Percentiles rank a stretch among this genome's conserved stretches.
Conservation (phyloP, 2,888 invertebrate species). For the Dolichomitus sp. region DNA sequence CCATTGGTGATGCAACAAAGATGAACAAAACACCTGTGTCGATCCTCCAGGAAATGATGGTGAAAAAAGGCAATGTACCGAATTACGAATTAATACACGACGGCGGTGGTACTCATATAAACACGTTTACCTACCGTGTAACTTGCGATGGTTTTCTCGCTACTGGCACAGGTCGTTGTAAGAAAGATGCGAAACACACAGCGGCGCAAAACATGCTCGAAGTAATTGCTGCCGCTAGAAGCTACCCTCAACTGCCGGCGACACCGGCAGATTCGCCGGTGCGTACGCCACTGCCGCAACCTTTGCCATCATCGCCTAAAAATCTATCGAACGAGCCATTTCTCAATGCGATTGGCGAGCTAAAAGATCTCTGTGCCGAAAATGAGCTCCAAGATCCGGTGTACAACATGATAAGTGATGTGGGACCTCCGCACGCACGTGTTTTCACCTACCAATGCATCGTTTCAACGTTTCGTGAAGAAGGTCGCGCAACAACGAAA, state of each 20-base stretch:
- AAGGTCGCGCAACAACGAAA: constrained; percentile 89
- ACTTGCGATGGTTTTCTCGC: constrained; percentile 79
- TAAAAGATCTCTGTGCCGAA: constrained; percentile 82
- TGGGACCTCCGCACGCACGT: constrained; percentile 90
- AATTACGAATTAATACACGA: constrained; percentile 87
- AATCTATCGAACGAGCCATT: constrained; percentile 76
- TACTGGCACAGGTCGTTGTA: constrained; percentile 83
- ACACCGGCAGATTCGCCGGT: constrained; percentile 78
- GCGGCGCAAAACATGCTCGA: constrained; percentile 84
- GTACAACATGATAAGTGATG: constrained; percentile 88
- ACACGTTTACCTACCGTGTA: constrained; percentile 84
- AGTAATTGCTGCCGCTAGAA: constrained; percentile 77
- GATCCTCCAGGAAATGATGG: constrained; percentile 90
- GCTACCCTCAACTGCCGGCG: constrained; percentile 78
- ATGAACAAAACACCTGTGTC: constrained; percentile 89
- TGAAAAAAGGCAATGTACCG: constrained; percentile 87
- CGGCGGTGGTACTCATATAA: constrained; percentile 83
- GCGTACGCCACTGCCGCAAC: constrained; percentile 73
- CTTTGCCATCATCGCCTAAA: constrained; percentile 70
- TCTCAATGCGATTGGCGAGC: constrained; percentile 81
- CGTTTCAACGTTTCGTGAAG: constrained; percentile 87
- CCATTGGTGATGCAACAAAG: constrained; percentile 28
- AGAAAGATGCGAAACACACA: constrained; percentile 86
- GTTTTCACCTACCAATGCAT: constrained; percentile 89
- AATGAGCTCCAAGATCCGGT: constrained; percentile 87